Evolutionary conservation across 2,888 invertebrate species (phyloP).

Genomic region (Rotaria sp.): DNA sequence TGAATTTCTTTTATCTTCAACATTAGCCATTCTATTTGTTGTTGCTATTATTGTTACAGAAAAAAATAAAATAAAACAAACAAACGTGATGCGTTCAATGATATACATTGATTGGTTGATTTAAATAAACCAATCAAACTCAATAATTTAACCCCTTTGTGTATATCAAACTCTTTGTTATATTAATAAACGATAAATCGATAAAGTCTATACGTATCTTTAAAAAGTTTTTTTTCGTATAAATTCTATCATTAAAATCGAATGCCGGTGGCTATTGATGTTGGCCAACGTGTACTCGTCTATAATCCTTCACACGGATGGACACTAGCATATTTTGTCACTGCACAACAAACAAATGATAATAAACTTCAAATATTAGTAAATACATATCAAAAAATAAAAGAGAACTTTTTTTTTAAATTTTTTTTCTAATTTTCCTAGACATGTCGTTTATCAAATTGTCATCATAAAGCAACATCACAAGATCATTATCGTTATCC

Average conservation of each 20-base stretch:
- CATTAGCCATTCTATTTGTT: background rate
- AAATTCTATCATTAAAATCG: background rate
- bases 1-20: background rate
- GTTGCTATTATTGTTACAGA: background rate
- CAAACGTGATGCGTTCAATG: background rate
- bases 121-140: background rate
- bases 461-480: slow-evolving; percentile 10
- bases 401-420: background rate
- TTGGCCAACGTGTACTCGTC: slow-evolving; percentile 25
- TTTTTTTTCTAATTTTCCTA: no score
- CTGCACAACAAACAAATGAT: background rate
- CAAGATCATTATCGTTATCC: slow-evolving; percentile 15
- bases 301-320: slow-evolving; percentile 10
- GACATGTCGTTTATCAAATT: slow-evolving; percentile 16
- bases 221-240: background rate
- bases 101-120: background rate
- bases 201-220: background rate
- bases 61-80: no score
- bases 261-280: slow-evolving; percentile 28
- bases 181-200: background rate
- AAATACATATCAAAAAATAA: background rate
- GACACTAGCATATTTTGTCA: slow-evolving; percentile 27
- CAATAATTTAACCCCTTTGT: background rate
- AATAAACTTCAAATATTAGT: slow-evolving; percentile 22
- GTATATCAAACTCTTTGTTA: background rate